These are phyloP conservation scores for Monopis laevigella DNA, from an alignment of 2,888 invertebrate species.

Conservation along the genomic window DNA sequence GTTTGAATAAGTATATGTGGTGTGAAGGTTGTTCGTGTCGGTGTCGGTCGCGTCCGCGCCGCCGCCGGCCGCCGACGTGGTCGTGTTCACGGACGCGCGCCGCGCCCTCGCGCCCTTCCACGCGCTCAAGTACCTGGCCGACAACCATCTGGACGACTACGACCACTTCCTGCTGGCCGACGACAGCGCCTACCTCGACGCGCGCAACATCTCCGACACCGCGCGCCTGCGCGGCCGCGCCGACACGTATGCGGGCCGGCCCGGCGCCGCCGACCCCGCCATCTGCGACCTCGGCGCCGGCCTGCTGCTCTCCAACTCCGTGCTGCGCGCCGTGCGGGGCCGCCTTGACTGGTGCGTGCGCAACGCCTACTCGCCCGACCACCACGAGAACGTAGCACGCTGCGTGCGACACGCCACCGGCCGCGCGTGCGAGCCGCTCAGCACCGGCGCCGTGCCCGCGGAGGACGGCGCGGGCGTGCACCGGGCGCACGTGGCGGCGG, in stretches of 20 bases:
- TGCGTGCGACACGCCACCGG: constrained; percentile 81
- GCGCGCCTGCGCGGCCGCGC: constrained; percentile 83
- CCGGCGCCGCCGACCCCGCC: constrained; percentile 65
- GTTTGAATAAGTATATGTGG: no score
- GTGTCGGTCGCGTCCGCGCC: constrained; percentile 33
- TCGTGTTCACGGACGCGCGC: constrained; percentile 86
- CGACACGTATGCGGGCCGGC: constrained; percentile 84
- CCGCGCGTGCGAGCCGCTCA: constrained; percentile 60
- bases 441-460: constrained; percentile 15
- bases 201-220: constrained; percentile 76
- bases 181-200: constrained; percentile 87
- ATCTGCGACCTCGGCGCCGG: constrained; percentile 83
- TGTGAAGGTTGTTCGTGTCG: constrained; percentile 75
- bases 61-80: constrained; percentile 71
- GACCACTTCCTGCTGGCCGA: constrained; percentile 92
- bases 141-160: constrained; percentile 88
- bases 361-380: constrained; percentile 83
- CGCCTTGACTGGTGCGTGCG: constrained; percentile 91
- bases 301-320: constrained; percentile 86
- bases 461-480: constrained; percentile 50
- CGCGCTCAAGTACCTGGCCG: constrained; percentile 87
- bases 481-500: constrained; percentile 72
- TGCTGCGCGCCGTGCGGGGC: constrained; percentile 78
- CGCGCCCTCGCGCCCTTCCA: constrained; percentile 82
- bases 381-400: constrained; percentile 88